These are phyloP conservation scores for Sphaeridia pumilis DNA, from an alignment of 2,888 invertebrate species.

Conservation along the genomic window DNA sequence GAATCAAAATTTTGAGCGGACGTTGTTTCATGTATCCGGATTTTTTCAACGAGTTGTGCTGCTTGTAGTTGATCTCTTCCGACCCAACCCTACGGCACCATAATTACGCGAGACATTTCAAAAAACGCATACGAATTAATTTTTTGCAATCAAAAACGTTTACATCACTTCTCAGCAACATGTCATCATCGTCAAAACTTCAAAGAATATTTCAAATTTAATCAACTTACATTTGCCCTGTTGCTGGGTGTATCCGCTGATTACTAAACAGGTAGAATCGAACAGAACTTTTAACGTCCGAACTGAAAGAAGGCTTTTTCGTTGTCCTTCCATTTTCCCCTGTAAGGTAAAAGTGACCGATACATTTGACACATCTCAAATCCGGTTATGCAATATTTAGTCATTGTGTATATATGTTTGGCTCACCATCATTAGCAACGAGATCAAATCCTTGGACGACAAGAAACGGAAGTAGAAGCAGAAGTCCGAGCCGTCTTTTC, in stretches of 20 bases:
- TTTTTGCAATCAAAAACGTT: background rate
- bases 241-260: background rate
- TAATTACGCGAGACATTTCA: too few relatives aligned
- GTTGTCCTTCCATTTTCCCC: background rate
- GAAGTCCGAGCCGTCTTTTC: background rate
- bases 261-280: constrained; percentile 7
- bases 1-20: constrained; percentile 29
- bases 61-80: constrained; percentile 1
- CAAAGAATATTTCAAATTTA: too few relatives aligned
- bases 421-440: too few relatives aligned
- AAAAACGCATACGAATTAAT: background rate
- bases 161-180: background rate
- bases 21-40: background rate
- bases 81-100: constrained; percentile 3
- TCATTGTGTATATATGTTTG: too few relatives aligned
- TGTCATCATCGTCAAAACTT: background rate
- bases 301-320: background rate
- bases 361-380: too few relatives aligned
- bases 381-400: too few relatives aligned
- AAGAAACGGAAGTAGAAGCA: too few relatives aligned
- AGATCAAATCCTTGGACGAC: too few relatives aligned
- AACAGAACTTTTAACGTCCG: background rate
- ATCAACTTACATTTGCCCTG: background rate
- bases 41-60: background rate
- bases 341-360: too few relatives aligned